Evolutionary conservation across 2,888 invertebrate genomes (phyloP).

Genomic region (Pachymerium ferrugineum): DNA sequence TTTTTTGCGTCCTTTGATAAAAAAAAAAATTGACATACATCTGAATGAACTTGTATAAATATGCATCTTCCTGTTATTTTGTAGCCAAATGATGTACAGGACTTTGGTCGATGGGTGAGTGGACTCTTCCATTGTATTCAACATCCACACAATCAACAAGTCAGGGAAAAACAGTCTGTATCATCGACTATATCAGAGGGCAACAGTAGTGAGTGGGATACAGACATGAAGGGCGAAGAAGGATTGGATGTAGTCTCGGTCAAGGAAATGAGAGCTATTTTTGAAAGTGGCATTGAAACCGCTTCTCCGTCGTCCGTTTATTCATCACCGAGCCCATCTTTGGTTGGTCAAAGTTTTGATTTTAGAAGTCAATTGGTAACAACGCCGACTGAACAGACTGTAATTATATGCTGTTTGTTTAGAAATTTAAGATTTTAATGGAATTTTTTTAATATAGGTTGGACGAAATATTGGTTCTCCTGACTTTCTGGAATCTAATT

Average conservation of each 20-base stretch:
- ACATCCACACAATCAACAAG: slow-evolving; percentile 23
- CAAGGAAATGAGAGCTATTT: slow-evolving; percentile 29
- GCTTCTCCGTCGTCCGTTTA: neutral
- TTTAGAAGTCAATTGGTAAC: neutral
- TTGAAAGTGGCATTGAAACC: neutral
- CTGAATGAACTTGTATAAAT: slow-evolving; percentile 25
- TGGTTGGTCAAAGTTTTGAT: neutral
- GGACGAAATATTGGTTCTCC: neutral
- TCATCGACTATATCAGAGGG: neutral
- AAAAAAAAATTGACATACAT: slow-evolving; percentile 14
- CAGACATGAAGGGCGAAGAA: neutral
- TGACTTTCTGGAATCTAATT: neutral
- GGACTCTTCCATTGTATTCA: slow-evolving; percentile 35
- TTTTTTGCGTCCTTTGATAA: neutral
- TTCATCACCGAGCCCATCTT: neutral
- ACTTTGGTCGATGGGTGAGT: slow-evolving; percentile 37
- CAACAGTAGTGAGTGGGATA: neutral
- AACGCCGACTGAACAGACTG: neutral
- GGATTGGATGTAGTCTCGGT: slow-evolving; percentile 17
- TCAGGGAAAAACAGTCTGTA: neutral
- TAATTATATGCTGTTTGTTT: neutral
- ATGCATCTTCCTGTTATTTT: neutral
- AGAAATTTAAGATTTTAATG: neutral
- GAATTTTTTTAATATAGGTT: neutral
- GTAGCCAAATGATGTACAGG: slow-evolving; percentile 35